These are phyloP conservation scores for Agrypnus murinus DNA, from an alignment of 2,888 invertebrate genomes.

Conservation along the genomic window DNA sequence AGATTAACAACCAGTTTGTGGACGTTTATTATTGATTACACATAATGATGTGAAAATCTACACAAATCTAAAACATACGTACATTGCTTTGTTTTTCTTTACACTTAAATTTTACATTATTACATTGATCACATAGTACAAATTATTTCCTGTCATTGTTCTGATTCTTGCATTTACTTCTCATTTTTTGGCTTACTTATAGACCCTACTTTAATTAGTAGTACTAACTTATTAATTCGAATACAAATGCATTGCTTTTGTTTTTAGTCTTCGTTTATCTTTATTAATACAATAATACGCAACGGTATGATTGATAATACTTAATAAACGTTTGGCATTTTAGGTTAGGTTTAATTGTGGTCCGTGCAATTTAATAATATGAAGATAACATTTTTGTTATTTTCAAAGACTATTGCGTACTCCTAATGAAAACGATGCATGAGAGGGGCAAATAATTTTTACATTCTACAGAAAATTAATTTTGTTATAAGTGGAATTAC, in stretches of 20 bases:
- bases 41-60: conserved; percentile 27
- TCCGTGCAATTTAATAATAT: conserved; percentile 9
- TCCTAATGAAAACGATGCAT: too few relatives aligned
- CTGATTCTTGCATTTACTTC: too few relatives aligned
- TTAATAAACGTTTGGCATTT: too few relatives aligned
- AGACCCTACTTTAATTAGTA: conserved; percentile 7
- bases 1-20: conserved; percentile 25
- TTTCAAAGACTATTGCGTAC: too few relatives aligned
- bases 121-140: conserved; percentile 41
- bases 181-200: conserved; percentile 1
- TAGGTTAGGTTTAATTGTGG: not conserved
- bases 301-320: too few relatives aligned
- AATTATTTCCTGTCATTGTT: too few relatives aligned
- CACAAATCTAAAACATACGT: conserved; percentile 27
- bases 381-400: too few relatives aligned
- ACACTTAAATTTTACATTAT: conserved; percentile 2
- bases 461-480: too few relatives aligned
- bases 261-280: conserved; percentile 17
- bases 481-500: too few relatives aligned
- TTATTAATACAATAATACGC: not conserved
- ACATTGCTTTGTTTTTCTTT: too few relatives aligned
- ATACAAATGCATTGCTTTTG: conserved; percentile 27
- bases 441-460: too few relatives aligned
- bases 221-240: conserved; percentile 8
- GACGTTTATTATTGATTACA: conserved; percentile 39